Percentiles rank a stretch among this genome's conserved stretches.
These are phyloP conservation scores for Ceyx margarethae DNA, from an alignment of 2,113 vertebrate genomes.

Conservation along the genomic window DNA sequence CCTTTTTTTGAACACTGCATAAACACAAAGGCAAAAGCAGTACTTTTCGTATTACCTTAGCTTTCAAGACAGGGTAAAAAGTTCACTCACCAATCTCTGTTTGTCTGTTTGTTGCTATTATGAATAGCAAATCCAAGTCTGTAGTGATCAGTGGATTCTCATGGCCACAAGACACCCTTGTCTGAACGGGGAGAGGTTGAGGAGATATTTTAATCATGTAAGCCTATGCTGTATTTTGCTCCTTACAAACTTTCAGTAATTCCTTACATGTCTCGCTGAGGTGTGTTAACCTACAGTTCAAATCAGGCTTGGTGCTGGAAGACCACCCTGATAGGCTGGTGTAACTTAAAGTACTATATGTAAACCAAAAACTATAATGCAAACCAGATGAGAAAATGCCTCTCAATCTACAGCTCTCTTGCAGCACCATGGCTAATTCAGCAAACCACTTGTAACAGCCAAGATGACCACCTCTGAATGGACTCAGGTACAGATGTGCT, in stretches of 20 bases:
- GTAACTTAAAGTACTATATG: too few relatives aligned
- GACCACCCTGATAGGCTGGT: rapidly evolving
- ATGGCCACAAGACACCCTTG: rapidly evolving
- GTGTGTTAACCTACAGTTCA: neutral
- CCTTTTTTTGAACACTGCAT: too few relatives aligned
- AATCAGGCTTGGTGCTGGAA: neutral
- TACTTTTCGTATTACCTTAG: neutral
- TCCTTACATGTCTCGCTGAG: neutral
- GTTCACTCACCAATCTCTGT: neutral
- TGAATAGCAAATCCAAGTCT: neutral
- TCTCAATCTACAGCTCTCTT: too few relatives aligned
- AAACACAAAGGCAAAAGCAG: neutral
- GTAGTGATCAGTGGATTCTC: neutral
- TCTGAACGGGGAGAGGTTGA: neutral
- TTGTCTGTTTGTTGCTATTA: neutral
- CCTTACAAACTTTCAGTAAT: neutral
- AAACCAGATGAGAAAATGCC: neutral
- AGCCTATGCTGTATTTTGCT: neutral
- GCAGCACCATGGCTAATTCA: rapidly evolving
- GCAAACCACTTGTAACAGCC: neutral
- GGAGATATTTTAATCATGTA: neutral
- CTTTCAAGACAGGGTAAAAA: neutral
- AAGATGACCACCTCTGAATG: rapidly evolving
- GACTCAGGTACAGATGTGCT: neutral
- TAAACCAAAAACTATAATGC: neutral